Percentiles rank a stretch among this genome's conserved stretches.
phyloP scores from a whole-genome alignment of 2,113 vertebrate genomes.

The Xenopus borealis region DNA sequence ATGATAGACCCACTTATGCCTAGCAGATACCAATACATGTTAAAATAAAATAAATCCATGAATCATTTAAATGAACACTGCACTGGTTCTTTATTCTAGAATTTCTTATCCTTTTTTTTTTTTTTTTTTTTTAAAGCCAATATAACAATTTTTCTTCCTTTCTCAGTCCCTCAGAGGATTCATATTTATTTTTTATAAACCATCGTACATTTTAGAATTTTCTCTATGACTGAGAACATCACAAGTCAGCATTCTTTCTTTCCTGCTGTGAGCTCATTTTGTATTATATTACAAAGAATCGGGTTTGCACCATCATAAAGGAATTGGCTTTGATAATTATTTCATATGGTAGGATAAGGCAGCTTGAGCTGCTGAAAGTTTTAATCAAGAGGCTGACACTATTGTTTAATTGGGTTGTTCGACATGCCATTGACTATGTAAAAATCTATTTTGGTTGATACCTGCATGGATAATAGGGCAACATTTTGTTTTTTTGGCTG shows the following conservation, averaged over 20 bases:
- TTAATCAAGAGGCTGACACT: not conserved
- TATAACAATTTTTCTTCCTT: not conserved
- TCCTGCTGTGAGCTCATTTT: not conserved
- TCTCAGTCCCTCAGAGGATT: not conserved
- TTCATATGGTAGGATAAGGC: not conserved
- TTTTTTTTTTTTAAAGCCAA: not conserved
- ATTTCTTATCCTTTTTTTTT: not conserved
- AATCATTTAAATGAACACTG: no score
- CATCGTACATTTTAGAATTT: not conserved
- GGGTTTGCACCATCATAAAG: not conserved
- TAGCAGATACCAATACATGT: no score
- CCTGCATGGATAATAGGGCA: not conserved
- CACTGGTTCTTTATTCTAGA: no score
- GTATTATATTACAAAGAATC: not conserved
- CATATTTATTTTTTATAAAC: not conserved
- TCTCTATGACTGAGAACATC: not conserved
- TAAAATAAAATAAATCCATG: no score
- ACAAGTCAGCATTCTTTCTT: not conserved
- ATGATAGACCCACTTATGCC: no score
- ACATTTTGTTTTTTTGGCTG: no score
- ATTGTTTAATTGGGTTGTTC: not conserved
- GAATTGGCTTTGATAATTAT: constrained; percentile 1
- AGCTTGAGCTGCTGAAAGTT: not conserved
- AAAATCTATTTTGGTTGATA: not conserved
- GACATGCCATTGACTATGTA: not conserved